Base-by-base conservation (phyloP, 2,888 invertebrate species). In the Leucozona laternaria region DNA sequence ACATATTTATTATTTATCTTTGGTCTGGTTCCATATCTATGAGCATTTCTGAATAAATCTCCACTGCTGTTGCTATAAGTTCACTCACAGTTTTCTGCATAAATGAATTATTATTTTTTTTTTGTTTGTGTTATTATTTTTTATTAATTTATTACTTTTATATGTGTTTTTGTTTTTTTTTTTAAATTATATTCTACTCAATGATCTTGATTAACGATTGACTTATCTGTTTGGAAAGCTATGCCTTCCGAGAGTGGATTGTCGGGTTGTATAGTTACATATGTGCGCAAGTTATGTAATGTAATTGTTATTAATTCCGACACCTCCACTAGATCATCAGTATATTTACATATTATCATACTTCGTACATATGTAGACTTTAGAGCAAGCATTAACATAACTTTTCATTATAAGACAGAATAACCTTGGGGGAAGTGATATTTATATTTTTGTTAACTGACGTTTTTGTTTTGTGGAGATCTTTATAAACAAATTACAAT, bases 181-280 rank as follows among this genome's bases (percentile, higher is more conserved):
- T 76, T 77, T 76, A 37, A 79, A 84, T 80, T 84, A 77, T 76
- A 77, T 77, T 77, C 72, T 62, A 68, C 57, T 60, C 76, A 58
- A 53, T 77, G 84, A 85, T 85, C 72, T 85, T 85, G 84, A 85
- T 85, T 80, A 85, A 72, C 80, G 80, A 85, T 85, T 66, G 77
- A 80, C 84, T 77, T 80, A 80, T 80, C 66, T 58, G 50, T 71
- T 58, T 55, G 15, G 72, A 76, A 66, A 79, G 62, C n/a, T 71
- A 31, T 58, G 45, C 50, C 57, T 45, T 60, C 37, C 55, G 60
- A 76, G 55, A 76, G n/a, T 60, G 28, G 34, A 50, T 37, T 66
- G 48, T 20, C 11, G 25, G n/a, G 13, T 48, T 17, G 34, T 31
- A 20, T 6, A 13, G 7, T 17, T 58, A 3, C 5, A 34, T 4